Percentiles rank a stretch among this genome's conserved stretches.
phyloP scores from a whole-genome alignment of 2,797 vertebrate species.

The Thunnus albacares region DNA sequence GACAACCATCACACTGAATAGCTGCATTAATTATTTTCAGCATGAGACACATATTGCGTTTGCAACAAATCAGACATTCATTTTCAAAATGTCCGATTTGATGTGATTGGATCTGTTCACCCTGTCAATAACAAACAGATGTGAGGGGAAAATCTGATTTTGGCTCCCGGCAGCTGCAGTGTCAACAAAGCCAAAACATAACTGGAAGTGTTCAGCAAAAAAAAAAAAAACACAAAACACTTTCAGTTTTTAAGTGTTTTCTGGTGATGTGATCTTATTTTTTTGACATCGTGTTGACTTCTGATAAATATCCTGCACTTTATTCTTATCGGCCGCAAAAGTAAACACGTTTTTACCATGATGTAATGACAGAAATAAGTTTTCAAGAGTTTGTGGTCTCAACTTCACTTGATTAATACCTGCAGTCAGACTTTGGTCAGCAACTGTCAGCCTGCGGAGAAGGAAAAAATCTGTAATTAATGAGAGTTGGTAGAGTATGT shows the following conservation, averaged over 20 bases:
- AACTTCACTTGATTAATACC: slow-evolving; percentile 4
- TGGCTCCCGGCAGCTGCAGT: no score
- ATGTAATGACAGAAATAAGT: not conserved
- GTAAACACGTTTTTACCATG: not conserved
- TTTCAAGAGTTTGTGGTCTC: not conserved
- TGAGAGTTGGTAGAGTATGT: not conserved
- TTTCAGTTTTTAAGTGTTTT: not conserved
- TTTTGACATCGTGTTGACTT: slow-evolving; percentile 13
- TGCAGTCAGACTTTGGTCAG: slow-evolving; percentile 41
- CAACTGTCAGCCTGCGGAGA: slow-evolving; percentile 32
- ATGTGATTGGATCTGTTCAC: not conserved
- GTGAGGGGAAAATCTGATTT: not conserved
- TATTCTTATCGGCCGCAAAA: not conserved
- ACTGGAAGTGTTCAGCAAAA: no score
- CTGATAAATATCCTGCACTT: not conserved
- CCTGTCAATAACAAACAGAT: not conserved
- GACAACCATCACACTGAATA: no score
- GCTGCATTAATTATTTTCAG: no score
- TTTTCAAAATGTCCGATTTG: not conserved
- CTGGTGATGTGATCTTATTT: not conserved
- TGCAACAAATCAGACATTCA: not conserved
- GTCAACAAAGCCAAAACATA: not conserved
- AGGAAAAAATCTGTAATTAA: slow-evolving; percentile 43
- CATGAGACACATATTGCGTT: no score
- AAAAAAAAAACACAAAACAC: not conserved